A percentile compares a stretch with the other conserved stretches of the same genome.
Evolutionary conservation across 1,140 invertebrate species (phyloP).

Genomic region (Atopsyche davidsoni): DNA sequence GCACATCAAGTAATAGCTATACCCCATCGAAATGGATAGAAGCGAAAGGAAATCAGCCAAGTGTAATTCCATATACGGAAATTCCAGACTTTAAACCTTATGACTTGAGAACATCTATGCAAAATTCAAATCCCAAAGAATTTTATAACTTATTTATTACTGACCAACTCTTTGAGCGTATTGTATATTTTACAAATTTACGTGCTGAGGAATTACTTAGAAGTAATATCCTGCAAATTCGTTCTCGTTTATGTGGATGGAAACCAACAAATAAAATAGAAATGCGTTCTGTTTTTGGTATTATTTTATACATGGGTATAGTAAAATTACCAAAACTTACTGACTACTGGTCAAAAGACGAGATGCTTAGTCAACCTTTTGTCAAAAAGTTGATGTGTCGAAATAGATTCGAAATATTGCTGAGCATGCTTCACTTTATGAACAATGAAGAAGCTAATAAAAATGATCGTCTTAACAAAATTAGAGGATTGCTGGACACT

Average conservation of each 20-base stretch:
- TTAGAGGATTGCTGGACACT: conserved; percentile 2
- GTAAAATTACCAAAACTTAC: conserved; percentile 16
- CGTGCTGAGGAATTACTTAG: conserved; percentile 4
- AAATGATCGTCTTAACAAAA: conserved; percentile 6
- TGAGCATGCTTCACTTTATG: conserved; percentile 32
- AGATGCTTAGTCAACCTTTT: conserved; percentile 16
- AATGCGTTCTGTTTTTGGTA: too few species aligned
- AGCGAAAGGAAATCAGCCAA: conserved; percentile 13
- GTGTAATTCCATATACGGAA: conserved; percentile 11
- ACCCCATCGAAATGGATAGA: conserved; percentile 8
- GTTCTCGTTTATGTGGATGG: too few species aligned
- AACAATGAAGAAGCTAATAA: conserved; percentile 31
- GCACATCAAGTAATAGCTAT: background rate
- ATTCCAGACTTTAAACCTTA: conserved; percentile 8
- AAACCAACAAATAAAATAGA: conserved; percentile 7
- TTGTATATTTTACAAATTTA: conserved; percentile 10
- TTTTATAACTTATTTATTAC: conserved; percentile 18
- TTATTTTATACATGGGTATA: conserved; percentile 4
- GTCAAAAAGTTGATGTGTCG: conserved; percentile 28
- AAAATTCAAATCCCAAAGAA: conserved; percentile 14
- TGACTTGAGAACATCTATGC: conserved; percentile 7
- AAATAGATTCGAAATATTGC: conserved; percentile 34
- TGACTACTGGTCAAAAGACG: conserved; percentile 27
- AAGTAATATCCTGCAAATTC: conserved; percentile 4
- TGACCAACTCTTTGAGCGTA: conserved; percentile 17